Conservation (phyloP, 2,797 vertebrate genomes). For the Pyrrhura leucotis region DNA sequence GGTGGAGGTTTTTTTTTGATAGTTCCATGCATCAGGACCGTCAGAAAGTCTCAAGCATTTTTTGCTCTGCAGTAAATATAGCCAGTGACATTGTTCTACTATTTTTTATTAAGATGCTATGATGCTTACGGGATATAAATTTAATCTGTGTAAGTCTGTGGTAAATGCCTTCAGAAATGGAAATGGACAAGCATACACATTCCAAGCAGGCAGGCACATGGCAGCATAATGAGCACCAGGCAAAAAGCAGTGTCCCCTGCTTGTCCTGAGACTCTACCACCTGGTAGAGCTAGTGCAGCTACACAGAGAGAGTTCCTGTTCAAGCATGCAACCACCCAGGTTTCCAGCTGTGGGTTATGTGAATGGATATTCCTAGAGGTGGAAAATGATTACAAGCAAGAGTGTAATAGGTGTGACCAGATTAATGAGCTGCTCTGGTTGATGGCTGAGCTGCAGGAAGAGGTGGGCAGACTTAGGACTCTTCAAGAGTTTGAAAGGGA, state of each 20-base stretch:
- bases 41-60: neutral
- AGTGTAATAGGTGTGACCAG: neutral
- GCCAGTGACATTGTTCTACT: neutral
- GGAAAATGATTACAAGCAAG: neutral
- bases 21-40: neutral
- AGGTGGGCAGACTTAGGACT: neutral
- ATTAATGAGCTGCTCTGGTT: neutral
- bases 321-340: neutral
- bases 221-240: neutral
- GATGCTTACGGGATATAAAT: neutral
- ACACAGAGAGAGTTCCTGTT: neutral
- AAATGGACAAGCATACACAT: fast-evolving
- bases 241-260: neutral
- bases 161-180: neutral
- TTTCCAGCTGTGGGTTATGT: neutral
- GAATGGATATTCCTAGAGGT: neutral
- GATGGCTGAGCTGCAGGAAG: neutral
- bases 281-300: neutral
- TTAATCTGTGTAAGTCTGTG: neutral
- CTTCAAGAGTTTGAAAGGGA: neutral
- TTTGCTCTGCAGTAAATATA: neutral
- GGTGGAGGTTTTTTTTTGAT: conserved; percentile 5
- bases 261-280: neutral
- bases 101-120: neutral
- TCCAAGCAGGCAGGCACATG: fast-evolving